These are phyloP conservation scores for Ascidia mentula DNA, from an alignment of 23 tunicate genomes.

Conservation along the genomic window DNA sequence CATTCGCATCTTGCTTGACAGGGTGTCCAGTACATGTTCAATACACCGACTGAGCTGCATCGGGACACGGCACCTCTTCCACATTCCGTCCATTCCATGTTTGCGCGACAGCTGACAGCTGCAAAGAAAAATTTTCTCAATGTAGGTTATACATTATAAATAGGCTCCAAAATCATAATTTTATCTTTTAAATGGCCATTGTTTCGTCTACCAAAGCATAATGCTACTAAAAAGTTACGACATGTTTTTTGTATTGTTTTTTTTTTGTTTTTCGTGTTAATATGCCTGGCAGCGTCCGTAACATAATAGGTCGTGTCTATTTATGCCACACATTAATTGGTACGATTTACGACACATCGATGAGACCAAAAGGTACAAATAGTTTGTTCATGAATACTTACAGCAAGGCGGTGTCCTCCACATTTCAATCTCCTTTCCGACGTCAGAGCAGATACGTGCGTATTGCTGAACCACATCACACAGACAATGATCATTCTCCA, in stretches of 20 bases:
- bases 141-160: no score
- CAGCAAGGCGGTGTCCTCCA: conserved; percentile 21
- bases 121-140: not conserved
- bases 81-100: conserved; percentile 57
- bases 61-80: conserved; percentile 1
- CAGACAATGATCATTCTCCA: conserved; percentile 21
- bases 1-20: conserved; percentile 21
- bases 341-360: no score
- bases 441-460: conserved; percentile 26
- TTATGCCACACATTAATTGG: no score
- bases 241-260: no score
- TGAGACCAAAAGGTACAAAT: no score
- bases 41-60: not conserved
- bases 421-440: not conserved
- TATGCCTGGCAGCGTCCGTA: no score
- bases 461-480: conserved; percentile 37
- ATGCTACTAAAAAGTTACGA: no score
- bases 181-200: no score
- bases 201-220: no score
- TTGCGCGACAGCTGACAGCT: conserved; percentile 21
- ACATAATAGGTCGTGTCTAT: no score
- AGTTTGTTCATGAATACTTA: not conserved
- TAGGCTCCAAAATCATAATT: no score
- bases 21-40: conserved; percentile 16
- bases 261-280: no score